Evolutionary conservation across 30 jellyfish, hydroid and myxozoan species (phyloP).

Genomic region (Rhopilema esculentum): DNA sequence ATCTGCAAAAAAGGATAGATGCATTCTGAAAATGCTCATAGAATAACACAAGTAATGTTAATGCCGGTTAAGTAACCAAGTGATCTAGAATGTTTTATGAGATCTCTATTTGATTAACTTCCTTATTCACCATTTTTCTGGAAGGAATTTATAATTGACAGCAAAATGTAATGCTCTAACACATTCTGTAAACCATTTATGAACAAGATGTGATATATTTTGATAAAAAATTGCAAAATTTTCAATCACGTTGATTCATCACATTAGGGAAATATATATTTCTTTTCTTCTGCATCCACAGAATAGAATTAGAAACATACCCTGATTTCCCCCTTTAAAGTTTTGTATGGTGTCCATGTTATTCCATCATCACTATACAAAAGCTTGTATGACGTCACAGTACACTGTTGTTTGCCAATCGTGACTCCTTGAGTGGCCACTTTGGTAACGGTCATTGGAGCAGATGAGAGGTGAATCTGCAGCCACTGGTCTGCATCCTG

Average conservation of each 20-base stretch:
- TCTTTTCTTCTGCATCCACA: too few relatives aligned
- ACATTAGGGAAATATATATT: too few relatives aligned
- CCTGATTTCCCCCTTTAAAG: slow-evolving; percentile 73
- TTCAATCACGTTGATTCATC: too few relatives aligned
- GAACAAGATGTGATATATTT: too few relatives aligned
- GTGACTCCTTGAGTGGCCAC: slow-evolving; percentile 84
- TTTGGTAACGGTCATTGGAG: slow-evolving; percentile 57
- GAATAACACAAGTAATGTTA: not conserved
- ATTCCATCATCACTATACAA: slow-evolving; percentile 87
- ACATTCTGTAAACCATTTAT: too few relatives aligned
- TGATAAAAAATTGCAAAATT: too few relatives aligned
- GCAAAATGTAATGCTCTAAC: too few relatives aligned
- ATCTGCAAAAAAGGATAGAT: too few relatives aligned
- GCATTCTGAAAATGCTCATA: not conserved
- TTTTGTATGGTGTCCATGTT: slow-evolving; percentile 73
- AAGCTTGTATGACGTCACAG: slow-evolving; percentile 64
- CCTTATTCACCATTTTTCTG: too few relatives aligned
- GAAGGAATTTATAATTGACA: too few relatives aligned
- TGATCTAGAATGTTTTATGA: not conserved
- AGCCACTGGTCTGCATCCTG: slow-evolving; percentile 88
- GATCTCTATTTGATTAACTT: too few relatives aligned
- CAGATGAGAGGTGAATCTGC: slow-evolving; percentile 71
- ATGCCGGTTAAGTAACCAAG: not conserved
- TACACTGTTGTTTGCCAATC: slow-evolving; percentile 22
- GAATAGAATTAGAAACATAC: slow-evolving; percentile 33